Conservation (phyloP, 2,797 vertebrate genomes). For the Microchirus variegatus region DNA sequence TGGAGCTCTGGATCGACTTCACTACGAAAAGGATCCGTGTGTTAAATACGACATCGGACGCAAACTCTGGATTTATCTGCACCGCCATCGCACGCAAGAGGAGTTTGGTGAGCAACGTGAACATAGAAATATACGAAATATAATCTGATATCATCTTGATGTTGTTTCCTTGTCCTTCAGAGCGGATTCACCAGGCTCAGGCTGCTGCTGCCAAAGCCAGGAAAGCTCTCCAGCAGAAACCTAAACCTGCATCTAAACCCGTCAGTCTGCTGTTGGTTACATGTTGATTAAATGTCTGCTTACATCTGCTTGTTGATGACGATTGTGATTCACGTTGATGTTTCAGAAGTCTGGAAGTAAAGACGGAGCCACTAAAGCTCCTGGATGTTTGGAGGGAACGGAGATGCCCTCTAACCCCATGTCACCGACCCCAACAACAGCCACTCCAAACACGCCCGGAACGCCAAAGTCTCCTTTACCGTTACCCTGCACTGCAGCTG, state of each 20-base stretch:
- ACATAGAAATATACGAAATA: too few species aligned
- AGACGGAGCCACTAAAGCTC: constrained; percentile 85
- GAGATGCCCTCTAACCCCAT: constrained; percentile 78
- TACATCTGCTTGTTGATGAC: too few species aligned
- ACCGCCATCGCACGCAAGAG: constrained; percentile 93
- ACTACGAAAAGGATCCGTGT: constrained; percentile 98
- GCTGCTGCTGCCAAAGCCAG: constrained; percentile 97
- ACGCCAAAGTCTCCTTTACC: constrained; percentile 90
- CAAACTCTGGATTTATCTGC: constrained; percentile 98
- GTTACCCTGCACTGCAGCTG: constrained; percentile 78
- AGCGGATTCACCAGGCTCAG: constrained; percentile 97
- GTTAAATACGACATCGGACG: constrained; percentile 97
- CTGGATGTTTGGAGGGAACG: constrained; percentile 77
- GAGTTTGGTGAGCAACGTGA: constrained; percentile 92
- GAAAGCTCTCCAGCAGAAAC: constrained; percentile 97
- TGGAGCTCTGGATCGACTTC: constrained; percentile 93
- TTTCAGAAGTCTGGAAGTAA: constrained; percentile 91
- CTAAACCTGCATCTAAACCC: constrained; percentile 91
- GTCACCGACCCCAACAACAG: constrained; percentile 84
- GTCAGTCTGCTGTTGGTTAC: constrained; percentile 77
- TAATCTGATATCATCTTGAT: too few species aligned
- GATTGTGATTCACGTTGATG: constrained; percentile 27
- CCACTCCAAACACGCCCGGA: constrained; percentile 85
- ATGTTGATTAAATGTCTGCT: background rate
- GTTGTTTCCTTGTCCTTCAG: constrained; percentile 69